Evolutionary conservation across 2,888 invertebrate genomes (phyloP).

Genomic region (Tricholauxania praeusta): DNA sequence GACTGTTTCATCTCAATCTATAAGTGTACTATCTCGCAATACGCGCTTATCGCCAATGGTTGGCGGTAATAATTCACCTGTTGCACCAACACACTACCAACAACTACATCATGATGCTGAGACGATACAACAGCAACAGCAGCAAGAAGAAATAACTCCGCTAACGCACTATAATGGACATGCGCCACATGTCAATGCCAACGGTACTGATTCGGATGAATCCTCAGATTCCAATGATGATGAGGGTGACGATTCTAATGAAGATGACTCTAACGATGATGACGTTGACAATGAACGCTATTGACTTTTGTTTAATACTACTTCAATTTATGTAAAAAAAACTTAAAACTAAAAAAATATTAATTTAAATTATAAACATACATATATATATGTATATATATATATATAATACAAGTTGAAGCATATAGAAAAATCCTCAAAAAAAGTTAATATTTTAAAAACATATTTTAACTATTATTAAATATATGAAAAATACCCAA

Average conservation of each 20-base stretch:
- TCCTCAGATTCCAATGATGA: conserved; percentile 59
- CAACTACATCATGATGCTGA: conserved; percentile 49
- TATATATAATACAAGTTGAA: conserved; percentile 29
- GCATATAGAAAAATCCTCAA: conserved; percentile 30
- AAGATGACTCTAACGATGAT: conserved; percentile 47
- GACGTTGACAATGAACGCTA: conserved; percentile 58
- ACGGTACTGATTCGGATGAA: conserved; percentile 49
- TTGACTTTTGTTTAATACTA: conserved; percentile 53
- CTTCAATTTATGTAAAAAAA: conserved; percentile 48
- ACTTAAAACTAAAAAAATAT: conserved; percentile 23
- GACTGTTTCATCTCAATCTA: conserved; percentile 35
- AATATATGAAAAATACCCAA: conserved; percentile 38
- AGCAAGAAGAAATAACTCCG: conserved; percentile 38
- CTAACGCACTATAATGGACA: conserved; percentile 46
- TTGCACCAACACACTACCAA: conserved; percentile 40
- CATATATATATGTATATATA: conserved; percentile 22
- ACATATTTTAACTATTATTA: conserved; percentile 34
- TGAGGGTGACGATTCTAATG: conserved; percentile 54
- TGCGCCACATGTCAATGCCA: conserved; percentile 29
- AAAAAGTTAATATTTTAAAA: conserved; percentile 28
- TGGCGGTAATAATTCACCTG: conserved; percentile 25
- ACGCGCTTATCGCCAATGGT: conserved; percentile 44
- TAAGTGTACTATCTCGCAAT: conserved; percentile 35
- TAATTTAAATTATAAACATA: conserved; percentile 7
- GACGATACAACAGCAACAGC: conserved; percentile 48